A percentile compares a stretch with the other conserved stretches of the same genome.
Conservation (phyloP, 1,140 invertebrate species). For the Schlechtendalia chinensis region DNA sequence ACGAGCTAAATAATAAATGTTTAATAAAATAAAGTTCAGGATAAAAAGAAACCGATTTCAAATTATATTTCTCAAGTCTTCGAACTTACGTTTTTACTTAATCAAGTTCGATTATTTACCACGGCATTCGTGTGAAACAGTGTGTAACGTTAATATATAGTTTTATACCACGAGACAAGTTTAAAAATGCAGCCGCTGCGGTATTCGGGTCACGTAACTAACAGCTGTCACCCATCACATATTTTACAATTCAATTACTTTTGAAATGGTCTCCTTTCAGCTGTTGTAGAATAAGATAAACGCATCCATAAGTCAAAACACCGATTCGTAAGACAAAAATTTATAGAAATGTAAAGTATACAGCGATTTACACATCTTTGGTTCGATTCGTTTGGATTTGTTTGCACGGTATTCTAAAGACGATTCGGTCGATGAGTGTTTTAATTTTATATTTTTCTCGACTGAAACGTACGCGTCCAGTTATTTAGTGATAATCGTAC, state of each 20-base stretch:
- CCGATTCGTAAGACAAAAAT: too few relatives aligned
- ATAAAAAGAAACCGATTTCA: neutral
- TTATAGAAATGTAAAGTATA: too few relatives aligned
- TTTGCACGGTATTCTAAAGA: too few relatives aligned
- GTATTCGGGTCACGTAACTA: slow-evolving; percentile 34
- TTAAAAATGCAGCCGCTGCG: neutral
- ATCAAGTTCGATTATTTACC: neutral
- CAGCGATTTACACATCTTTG: too few relatives aligned
- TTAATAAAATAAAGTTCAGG: too few relatives aligned
- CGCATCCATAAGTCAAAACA: too few relatives aligned
- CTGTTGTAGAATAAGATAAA: neutral
- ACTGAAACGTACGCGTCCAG: too few relatives aligned
- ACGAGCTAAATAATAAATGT: too few relatives aligned
- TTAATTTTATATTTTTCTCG: too few relatives aligned
- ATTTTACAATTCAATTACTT: slow-evolving; percentile 20
- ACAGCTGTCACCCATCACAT: neutral
- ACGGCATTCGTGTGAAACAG: neutral
- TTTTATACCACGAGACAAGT: neutral
- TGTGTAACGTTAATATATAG: slow-evolving; percentile 1
- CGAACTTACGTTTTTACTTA: neutral
- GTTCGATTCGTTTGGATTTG: too few relatives aligned
- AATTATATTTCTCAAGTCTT: neutral
- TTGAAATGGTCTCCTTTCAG: neutral
- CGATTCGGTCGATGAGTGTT: too few relatives aligned
- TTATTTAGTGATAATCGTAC: too few relatives aligned